phyloP scores from a whole-genome alignment of 2,797 vertebrate genomes.

The Moxostoma hubbsi region DNA sequence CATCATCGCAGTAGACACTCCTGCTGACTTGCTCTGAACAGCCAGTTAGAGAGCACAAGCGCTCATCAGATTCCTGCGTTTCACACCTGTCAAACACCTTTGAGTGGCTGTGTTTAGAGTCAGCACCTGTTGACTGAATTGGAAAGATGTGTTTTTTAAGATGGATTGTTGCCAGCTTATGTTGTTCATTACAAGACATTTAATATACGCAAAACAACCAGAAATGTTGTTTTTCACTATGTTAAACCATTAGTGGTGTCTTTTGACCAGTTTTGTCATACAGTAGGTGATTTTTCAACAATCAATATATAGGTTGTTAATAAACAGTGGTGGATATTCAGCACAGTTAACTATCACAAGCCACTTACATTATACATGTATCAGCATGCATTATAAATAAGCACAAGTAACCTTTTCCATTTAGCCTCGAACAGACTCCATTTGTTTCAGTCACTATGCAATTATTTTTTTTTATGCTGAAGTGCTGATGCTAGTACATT shows the following conservation, averaged over 20 bases:
- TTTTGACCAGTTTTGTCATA: background rate
- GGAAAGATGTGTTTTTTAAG: background rate
- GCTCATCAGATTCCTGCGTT: background rate
- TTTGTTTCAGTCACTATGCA: constrained; percentile 39
- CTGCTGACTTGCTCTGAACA: constrained; percentile 32
- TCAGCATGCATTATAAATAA: constrained; percentile 24
- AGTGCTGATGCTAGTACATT: constrained; percentile 47
- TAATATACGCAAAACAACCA: background rate
- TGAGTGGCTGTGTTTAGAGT: background rate
- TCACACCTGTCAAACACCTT: constrained; percentile 29
- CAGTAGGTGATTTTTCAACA: too few relatives aligned
- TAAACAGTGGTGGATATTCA: constrained; percentile 2
- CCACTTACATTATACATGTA: background rate
- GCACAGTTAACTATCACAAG: background rate
- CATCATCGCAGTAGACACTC: constrained; percentile 27
- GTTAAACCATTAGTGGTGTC: background rate
- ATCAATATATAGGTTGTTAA: background rate
- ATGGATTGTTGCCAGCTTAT: background rate
- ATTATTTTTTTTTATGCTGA: constrained; percentile 50
- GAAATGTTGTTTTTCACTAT: background rate
- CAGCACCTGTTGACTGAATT: background rate
- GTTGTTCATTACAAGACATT: background rate
- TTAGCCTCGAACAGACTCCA: constrained; percentile 23
- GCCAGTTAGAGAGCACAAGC: too few relatives aligned
- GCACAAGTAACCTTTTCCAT: constrained; percentile 32